Conservation (phyloP, 1,140 invertebrate species). For the Drosophila chauvacae region DNA sequence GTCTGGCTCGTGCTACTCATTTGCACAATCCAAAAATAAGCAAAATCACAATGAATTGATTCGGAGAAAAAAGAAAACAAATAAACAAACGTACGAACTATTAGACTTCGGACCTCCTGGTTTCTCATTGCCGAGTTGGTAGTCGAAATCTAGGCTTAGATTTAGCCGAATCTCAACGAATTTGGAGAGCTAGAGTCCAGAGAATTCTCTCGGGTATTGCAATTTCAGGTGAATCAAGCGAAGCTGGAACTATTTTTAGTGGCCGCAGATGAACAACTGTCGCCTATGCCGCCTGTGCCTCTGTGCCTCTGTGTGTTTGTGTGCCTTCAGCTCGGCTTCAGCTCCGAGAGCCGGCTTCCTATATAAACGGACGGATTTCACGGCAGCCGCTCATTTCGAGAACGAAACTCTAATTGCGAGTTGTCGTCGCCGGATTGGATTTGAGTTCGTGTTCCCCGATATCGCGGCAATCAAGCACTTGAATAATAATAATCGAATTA, state of each 20-base stretch:
- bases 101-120: conserved; percentile 13
- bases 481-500: conserved; percentile 31
- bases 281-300: background rate
- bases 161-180: background rate
- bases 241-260: conserved; percentile 15
- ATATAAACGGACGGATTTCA: conserved; percentile 42
- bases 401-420: conserved; percentile 55
- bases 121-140: conserved; percentile 17
- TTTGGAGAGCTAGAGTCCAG: conserved; percentile 2
- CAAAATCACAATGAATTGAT: conserved; percentile 8
- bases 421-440: conserved; percentile 17
- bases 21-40: conserved; percentile 38
- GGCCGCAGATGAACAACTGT: conserved; percentile 42
- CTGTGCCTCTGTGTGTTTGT: background rate
- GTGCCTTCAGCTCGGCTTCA: background rate
- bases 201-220: background rate
- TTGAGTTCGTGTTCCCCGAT: conserved; percentile 27
- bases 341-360: conserved; percentile 7
- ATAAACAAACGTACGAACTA: conserved; percentile 22
- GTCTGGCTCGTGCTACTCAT: conserved; percentile 64
- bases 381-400: conserved; percentile 46
- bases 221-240: conserved; percentile 14
- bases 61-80: conserved; percentile 13
- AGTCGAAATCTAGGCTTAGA: conserved; percentile 2
- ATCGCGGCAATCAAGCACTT: conserved; percentile 38